Percentiles rank a stretch among this genome's conserved stretches.
phyloP scores from a whole-genome alignment of 1,140 invertebrate genomes.

The Drosophila novamexicana region DNA sequence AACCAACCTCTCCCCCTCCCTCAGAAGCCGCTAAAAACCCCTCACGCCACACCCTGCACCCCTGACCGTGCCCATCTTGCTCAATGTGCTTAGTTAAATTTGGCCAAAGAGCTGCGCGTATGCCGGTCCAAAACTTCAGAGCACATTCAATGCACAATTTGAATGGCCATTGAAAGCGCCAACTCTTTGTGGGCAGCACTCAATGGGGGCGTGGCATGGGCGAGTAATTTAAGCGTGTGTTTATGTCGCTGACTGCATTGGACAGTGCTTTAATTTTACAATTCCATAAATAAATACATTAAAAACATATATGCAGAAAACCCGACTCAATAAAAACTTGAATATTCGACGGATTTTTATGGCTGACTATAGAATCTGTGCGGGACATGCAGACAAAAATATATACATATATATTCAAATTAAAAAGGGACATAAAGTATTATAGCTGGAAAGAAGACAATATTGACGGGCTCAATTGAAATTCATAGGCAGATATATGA shows the following conservation, averaged over 20 bases:
- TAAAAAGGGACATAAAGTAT: no score
- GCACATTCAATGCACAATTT: slow-evolving; percentile 48
- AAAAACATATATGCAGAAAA: slow-evolving; percentile 10
- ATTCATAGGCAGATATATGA: no score
- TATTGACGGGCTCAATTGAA: no score
- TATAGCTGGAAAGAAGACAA: no score
- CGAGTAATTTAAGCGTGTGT: slow-evolving; percentile 1
- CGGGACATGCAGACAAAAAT: no score
- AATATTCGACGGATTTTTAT: neutral
- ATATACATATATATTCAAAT: no score
- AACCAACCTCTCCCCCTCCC: neutral
- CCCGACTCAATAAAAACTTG: slow-evolving; percentile 11
- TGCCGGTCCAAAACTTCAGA: slow-evolving; percentile 19
- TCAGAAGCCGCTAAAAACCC: neutral
- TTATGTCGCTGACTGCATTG: slow-evolving; percentile 22
- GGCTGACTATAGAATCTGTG: no score
- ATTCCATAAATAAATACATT: slow-evolving; percentile 34
- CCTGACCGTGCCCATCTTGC: neutral
- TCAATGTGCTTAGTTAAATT: slow-evolving; percentile 29
- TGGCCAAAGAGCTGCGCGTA: slow-evolving; percentile 8
- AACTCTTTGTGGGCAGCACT: slow-evolving; percentile 21
- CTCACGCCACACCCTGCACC: neutral
- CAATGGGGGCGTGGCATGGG: neutral
- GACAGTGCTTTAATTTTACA: slow-evolving; percentile 30
- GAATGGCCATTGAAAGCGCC: slow-evolving; percentile 40